Conservation (phyloP, 2,888 invertebrate genomes). For the Drosophila dives region DNA sequence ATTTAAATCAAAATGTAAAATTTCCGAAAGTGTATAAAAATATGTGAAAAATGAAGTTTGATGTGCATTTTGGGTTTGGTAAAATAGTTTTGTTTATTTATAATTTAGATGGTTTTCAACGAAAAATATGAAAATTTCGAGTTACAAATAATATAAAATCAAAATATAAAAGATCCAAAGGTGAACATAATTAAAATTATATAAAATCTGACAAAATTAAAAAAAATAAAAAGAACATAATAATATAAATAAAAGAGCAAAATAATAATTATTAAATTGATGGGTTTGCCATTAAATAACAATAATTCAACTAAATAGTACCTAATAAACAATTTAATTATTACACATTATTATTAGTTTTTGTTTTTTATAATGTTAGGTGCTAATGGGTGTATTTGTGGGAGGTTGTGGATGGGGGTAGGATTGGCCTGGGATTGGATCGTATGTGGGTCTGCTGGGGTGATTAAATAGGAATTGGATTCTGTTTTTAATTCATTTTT, state of each 20-base stretch:
- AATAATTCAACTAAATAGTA: conserved; percentile 68
- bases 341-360: conserved; percentile 30
- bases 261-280: conserved; percentile 36
- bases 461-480: conserved; percentile 41
- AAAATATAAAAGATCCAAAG: conserved; percentile 29
- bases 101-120: conserved; percentile 55
- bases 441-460: conserved; percentile 22
- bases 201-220: conserved; percentile 23
- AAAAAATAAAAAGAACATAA: conserved; percentile 33
- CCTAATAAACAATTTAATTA: conserved; percentile 43
- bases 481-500: conserved; percentile 51
- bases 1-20: conserved; percentile 37
- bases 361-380: conserved; percentile 30
- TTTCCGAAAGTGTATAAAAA: conserved; percentile 29
- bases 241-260: conserved; percentile 41
- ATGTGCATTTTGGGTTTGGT: conserved; percentile 3
- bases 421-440: conserved; percentile 7
- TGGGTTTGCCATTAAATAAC: conserved; percentile 42
- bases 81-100: conserved; percentile 58
- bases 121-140: conserved; percentile 36
- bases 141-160: conserved; percentile 48
- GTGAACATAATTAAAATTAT: conserved; percentile 27
- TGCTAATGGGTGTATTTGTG: conserved; percentile 7
- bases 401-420: not conserved
- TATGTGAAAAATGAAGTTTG: conserved; percentile 40